These are phyloP conservation scores for Drosophila barbarae DNA, from an alignment of 2,888 invertebrate species.

Conservation along the genomic window DNA sequence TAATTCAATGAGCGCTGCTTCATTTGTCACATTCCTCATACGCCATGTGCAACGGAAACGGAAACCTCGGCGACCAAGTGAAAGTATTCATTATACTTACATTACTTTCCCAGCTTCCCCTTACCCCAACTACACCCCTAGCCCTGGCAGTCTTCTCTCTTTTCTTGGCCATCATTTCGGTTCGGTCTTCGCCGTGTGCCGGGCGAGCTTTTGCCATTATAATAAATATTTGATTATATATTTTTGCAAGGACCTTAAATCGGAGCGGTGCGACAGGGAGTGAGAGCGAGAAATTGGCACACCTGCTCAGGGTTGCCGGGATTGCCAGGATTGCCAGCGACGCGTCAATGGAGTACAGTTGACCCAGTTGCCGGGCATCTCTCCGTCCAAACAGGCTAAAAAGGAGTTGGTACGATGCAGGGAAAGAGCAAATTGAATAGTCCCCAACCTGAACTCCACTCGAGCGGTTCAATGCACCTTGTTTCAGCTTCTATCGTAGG, in stretches of 20 bases:
- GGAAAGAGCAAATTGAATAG: constrained; percentile 66
- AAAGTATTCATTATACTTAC: constrained; percentile 56
- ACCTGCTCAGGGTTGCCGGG: constrained; percentile 43
- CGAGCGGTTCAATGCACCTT: constrained; percentile 66
- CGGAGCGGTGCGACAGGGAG: constrained; percentile 20
- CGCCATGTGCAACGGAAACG: constrained; percentile 54
- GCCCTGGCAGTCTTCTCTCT: neutral
- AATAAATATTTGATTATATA: constrained; percentile 71
- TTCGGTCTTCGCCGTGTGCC: constrained; percentile 25
- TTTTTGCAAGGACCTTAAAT: constrained; percentile 55
- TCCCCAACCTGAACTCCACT: constrained; percentile 53
- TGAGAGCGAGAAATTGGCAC: constrained; percentile 47
- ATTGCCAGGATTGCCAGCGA: constrained; percentile 16
- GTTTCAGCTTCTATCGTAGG: constrained; percentile 19
- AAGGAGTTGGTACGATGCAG: constrained; percentile 34
- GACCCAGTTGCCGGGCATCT: constrained; percentile 58
- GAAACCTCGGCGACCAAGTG: constrained; percentile 49
- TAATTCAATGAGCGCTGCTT: constrained; percentile 75
- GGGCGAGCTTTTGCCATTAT: constrained; percentile 45
- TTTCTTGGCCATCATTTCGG: constrained; percentile 23
- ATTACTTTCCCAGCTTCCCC: constrained; percentile 28
- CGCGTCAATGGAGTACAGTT: constrained; percentile 51
- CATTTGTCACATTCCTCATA: constrained; percentile 63
- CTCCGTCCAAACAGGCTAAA: constrained; percentile 3
- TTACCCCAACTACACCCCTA: neutral